Base-by-base conservation (phyloP, 2,888 invertebrate genomes). In the Timema podura region DNA sequence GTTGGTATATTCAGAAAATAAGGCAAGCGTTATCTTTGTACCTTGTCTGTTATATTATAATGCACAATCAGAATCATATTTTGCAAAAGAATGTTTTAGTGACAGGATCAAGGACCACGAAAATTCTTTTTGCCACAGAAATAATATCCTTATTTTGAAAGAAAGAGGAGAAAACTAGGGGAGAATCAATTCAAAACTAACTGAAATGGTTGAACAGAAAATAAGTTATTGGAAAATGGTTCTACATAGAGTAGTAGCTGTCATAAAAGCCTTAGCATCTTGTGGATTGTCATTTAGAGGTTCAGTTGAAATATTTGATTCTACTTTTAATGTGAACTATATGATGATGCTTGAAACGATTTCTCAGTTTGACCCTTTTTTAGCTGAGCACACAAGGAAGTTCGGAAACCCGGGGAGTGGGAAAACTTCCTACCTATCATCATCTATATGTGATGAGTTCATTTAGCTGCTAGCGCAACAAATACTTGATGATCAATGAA, bases 131-230 rank as follows among this genome's bases (percentile, higher is more conserved):
- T 57, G 57, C 30, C 57, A n/a, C 15, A 57, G n/a, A 57, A 57
- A 57, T 57, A 57, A n/a, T 6, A 57, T 57, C 57, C n/a, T n/a
- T n/a, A 57, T 5, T n/a, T 57, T 57, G 57, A 57, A 57, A 57
- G 57, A 57, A 57, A 57, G 13, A 57, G 57, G 13, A n/a, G 15
- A 57, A 11, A 57, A 5, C 5, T 57, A 13, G n/a, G 13, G 57
- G 15, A 57, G n/a, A 57, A 57, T 57, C 57, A n/a, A 10, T 57
- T 57, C 57, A 57, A 57, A 57, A 57, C n/a, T 57, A 57, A 57
- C 57, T n/a, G 57, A 57, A 57, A 57, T 57, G 57, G 57, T 8
- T 5, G 57, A 10, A 57, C 8, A 57, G n/a, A n/a, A 57, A 57
- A 57, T 57, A 30, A 13, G 15, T n/a, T 11, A 57, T 57, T 57